A percentile compares a stretch with the other conserved stretches of the same genome.
phyloP scores from a whole-genome alignment of 2,797 vertebrate species.

The Galaxias olidus region DNA sequence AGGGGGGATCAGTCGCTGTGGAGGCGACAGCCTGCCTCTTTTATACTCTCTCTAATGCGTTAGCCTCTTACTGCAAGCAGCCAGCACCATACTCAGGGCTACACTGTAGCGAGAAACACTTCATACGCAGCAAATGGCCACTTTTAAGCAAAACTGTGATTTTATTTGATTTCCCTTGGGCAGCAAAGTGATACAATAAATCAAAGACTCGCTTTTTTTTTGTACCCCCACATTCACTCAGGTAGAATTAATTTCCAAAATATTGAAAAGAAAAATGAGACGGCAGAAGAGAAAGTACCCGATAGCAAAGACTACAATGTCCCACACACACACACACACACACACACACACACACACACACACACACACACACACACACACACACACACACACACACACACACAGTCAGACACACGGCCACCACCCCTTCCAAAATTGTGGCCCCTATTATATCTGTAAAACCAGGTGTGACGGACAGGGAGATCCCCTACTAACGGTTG shows the following conservation, averaged over 20 bases:
- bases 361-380: slow-evolving; percentile 13
- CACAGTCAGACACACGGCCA: no score
- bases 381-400: slow-evolving; percentile 6
- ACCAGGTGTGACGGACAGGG: slow-evolving; percentile 4
- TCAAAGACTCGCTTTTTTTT: slow-evolving; percentile 12
- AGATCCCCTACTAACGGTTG: slow-evolving; percentile 15
- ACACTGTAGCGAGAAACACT: not conserved
- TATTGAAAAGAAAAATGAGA: slow-evolving; percentile 2
- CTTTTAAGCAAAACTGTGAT: slow-evolving; percentile 13
- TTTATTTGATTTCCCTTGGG: slow-evolving; percentile 31
- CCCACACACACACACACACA: not conserved
- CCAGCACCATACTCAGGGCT: not conserved
- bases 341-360: not conserved
- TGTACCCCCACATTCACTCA: slow-evolving; percentile 1
- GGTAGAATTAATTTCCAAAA: not conserved
- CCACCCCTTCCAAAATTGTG: not conserved
- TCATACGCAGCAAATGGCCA: slow-evolving; percentile 5
- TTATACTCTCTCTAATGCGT: slow-evolving; percentile 27
- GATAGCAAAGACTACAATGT: not conserved
- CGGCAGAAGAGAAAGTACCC: not conserved
- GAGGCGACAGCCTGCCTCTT: slow-evolving; percentile 10
- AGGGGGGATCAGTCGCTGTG: slow-evolving; percentile 17
- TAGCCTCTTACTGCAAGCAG: not conserved
- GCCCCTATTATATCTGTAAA: slow-evolving; percentile 24
- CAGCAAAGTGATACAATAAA: slow-evolving; percentile 10